Percentiles rank a stretch among this genome's conserved stretches.
Evolutionary conservation across 2,797 vertebrate species (phyloP).

Genomic region (Notamacropus eugenii): DNA sequence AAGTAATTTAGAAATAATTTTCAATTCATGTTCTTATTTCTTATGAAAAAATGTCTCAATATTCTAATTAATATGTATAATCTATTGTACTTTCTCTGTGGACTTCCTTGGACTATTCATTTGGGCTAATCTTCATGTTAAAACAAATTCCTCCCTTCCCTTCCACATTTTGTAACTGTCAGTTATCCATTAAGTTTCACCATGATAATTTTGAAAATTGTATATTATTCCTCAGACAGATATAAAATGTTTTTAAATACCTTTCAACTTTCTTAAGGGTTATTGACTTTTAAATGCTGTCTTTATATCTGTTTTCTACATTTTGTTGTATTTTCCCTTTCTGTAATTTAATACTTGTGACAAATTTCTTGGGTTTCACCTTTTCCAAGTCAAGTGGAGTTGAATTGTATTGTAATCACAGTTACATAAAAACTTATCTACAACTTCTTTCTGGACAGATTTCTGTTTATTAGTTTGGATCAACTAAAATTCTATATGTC

Average conservation of each 20-base stretch:
- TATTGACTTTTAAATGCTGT: neutral
- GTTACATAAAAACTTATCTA: neutral
- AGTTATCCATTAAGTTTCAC: neutral
- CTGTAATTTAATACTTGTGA: neutral
- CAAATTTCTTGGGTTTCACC: neutral
- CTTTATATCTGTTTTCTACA: neutral
- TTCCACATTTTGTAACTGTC: neutral
- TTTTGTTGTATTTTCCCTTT: neutral
- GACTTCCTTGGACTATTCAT: neutral
- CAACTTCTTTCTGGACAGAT: neutral
- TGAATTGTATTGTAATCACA: neutral
- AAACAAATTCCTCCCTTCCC: neutral
- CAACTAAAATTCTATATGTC: neutral
- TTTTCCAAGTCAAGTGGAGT: neutral
- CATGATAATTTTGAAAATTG: neutral
- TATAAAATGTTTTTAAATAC: neutral
- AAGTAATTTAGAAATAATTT: neutral
- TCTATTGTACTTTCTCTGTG: neutral
- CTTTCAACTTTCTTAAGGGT: neutral
- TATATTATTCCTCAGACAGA: neutral
- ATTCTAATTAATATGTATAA: neutral
- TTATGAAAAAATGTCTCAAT: neutral
- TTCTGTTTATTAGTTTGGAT: neutral
- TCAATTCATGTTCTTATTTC: neutral
- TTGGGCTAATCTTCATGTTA: neutral